Evolutionary conservation across 1,140 invertebrate species (phyloP), one percentile per base, ranked within the genome.

Genomic region (Heterodera carotae): DNA sequence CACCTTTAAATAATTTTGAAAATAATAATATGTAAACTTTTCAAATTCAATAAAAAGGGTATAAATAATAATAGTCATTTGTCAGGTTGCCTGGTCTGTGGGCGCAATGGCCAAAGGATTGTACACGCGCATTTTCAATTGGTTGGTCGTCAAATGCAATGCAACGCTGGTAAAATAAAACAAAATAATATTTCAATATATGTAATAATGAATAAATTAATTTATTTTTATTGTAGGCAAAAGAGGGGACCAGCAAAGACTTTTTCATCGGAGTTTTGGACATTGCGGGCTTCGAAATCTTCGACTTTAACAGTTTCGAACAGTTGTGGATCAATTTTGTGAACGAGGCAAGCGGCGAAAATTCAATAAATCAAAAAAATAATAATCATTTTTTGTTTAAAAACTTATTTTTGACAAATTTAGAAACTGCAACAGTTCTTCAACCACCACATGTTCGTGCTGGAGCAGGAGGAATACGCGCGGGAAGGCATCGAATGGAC

Each of bases 311-410:
- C 92, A 94, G 95, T 90, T 98, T 99, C 92, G 96, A 99, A 91
- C 97, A 99, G 91, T 92, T 99, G 89, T 99, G 96, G 91, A 99
- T 99, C 92, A 99, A 99, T 92, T 99, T 98, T 91, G 98, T 97
- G 90, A 99, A 99, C 90, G 96, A 99, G 92, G 75, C 73, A 36
- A 78, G 36, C 27, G 22, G 36, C 68, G 8, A 69, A 4, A n/a
- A n/a, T n/a, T n/a, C n/a, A n/a, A n/a, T n/a, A n/a, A n/a, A n/a
- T n/a, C 27, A 27, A 27, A n/a, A 8, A 69, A 2, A 33, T 25
- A 15, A 22, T 7, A 62, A 18, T 62, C 22, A 8, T 33, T 31
- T 6, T 4, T 60, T 43, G 10, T 33, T 43, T 12, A 43, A 8
- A 43, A 43, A 43, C 12, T 43, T 6, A 76, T 75, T 75, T 76